Base-by-base conservation (phyloP, 2,113 vertebrate species). In the Copsychus sechellarum region DNA sequence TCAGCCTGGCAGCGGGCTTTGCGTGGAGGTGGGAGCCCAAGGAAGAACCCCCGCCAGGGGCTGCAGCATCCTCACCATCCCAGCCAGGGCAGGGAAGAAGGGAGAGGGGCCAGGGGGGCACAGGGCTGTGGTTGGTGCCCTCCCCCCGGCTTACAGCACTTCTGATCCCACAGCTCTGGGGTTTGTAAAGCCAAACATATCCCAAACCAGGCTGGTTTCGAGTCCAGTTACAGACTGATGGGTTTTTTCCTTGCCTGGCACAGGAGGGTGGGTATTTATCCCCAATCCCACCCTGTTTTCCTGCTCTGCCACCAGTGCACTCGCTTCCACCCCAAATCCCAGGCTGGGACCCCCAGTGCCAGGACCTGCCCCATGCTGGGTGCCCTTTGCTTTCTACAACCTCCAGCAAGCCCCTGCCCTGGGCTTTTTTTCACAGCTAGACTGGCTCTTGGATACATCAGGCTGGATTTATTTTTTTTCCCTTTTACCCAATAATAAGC, bases 401-500 rank as follows among this genome's bases (percentile, higher is more conserved):
- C 58, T 47, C 60, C 10, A 2, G 1, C 1, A 64, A 92, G 11
- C 42, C 38, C 47, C 14, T 11, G 12, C 28, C 13, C 53, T 0
- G 0, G 26, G 33, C 15, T 95, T 72, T 84, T 40, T 73, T n/a
- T 73, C 67, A 62, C 42, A 62, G 51, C 61, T 29, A 23, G 31
- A 3, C 25, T 33, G 8, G 25, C 38, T 45, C 16, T 76, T 28
- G 22, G n/a, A 50, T 43, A 38, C 13, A 47, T 67, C n/a, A 40
- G 34, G 5, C 18, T 50, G 36, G 24, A 1, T 61, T 67, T 78
- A 1, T 38, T 58, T 56, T 54, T 69, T 14, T 17, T 4, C 1
- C 14, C 12, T 21, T 91, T 89, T 92, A 71, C 65, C 38, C 33
- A 64, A 81, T 66, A 87, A 84, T 33, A 79, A 92, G 56, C 43